Evolutionary conservation across 2,113 vertebrate genomes (phyloP), one percentile per base, ranked within the genome.

Genomic region (Oreochromis niloticus): DNA sequence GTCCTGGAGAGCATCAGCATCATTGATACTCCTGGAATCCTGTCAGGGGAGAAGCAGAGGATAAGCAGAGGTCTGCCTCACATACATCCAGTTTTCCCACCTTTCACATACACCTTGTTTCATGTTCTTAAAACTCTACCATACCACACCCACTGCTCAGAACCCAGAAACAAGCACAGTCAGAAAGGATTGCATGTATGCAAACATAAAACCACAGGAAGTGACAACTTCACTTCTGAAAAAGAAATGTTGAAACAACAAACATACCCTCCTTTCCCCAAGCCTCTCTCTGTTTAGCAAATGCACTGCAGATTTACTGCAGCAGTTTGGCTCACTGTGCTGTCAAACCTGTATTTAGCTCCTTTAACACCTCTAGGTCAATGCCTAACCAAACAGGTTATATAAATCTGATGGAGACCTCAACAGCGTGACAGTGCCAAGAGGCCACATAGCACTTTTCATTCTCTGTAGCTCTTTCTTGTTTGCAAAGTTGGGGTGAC

Each of bases 1-100:
- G 98, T 98, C 78, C 94, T 98, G 95, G 98, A 98, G 90, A 98
- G 98, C 93, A 98, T 98, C 92, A 98, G 98, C 91, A 98, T 98
- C 95, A 98, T 98, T 4, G 98, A 98, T 94, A 98, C 98, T 3
- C 98, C 98, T 1, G 98, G 98, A 71, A 98, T 98, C 94, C 95
- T 97, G 92, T 97, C 96, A 0, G 96, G 96, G 30, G 96, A 97
- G 91, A 97, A 97, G 71, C 96, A 97, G 92, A 96, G 97, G 81
- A 97, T 98, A 94, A 97, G 97, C 95, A 96, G 97, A 75, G 98
- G 98, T 98, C 87, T 95, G 97, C 36, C 22, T 84, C 32, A 84
- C 52, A 84, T 43, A 5, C 24, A 82, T 32, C 17, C 78, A 39
- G 63, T 87, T 68, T 9, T 24, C 13, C 12, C 59, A 24, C 13